Evolutionary conservation across 2,113 vertebrate genomes (phyloP).

Genomic region (Pedetes capensis): DNA sequence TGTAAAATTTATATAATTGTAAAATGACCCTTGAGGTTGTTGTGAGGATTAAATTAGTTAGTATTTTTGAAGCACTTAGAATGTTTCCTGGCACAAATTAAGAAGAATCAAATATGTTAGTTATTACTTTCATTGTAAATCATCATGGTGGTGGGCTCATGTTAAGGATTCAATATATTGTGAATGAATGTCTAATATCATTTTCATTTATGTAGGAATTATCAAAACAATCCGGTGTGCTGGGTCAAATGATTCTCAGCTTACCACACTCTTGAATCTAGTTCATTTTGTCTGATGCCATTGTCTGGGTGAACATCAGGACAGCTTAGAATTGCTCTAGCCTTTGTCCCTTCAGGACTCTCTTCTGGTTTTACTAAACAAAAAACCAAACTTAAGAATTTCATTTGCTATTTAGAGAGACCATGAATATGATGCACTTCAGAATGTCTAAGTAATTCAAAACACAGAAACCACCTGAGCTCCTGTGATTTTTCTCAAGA

Average conservation of each 20-base stretch:
- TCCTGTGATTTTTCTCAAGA: constrained; percentile 52
- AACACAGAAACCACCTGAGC: not conserved
- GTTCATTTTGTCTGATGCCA: not conserved
- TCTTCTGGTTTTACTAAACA: not conserved
- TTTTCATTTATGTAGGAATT: not conserved
- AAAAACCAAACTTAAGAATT: not conserved
- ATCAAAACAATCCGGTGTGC: not conserved
- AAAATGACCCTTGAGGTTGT: not conserved
- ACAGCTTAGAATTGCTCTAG: not conserved
- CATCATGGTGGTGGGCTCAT: not conserved
- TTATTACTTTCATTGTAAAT: not conserved
- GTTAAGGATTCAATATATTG: not conserved
- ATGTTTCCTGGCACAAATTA: not conserved
- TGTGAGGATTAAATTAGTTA: not conserved
- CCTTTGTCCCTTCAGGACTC: not conserved
- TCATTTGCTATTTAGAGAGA: not conserved
- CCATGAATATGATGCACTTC: not conserved
- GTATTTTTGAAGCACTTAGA: not conserved
- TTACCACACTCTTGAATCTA: not conserved
- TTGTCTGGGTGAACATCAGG: not conserved
- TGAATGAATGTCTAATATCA: not conserved
- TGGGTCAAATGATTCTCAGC: not conserved
- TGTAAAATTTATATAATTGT: not conserved
- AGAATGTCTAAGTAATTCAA: not conserved
- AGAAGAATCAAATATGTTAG: not conserved